Conservation (phyloP, 2,888 invertebrate genomes). For the Achlya flavicornis region DNA sequence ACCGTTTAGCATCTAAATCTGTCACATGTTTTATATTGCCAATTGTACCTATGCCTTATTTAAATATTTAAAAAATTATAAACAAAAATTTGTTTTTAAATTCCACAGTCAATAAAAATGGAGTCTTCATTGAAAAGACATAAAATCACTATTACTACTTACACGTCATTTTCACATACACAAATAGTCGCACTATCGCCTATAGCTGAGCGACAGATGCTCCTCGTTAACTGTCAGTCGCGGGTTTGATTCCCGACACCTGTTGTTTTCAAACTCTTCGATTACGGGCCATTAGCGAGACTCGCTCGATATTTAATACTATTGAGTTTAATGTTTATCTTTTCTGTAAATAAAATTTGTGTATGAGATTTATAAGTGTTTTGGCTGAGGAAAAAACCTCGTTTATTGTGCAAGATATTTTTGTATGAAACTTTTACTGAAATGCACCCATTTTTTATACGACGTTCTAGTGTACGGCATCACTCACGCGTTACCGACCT, state of each 20-base stretch:
- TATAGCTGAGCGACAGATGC: constrained; percentile 63
- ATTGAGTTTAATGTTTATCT: constrained; percentile 41
- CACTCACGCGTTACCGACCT: too few relatives aligned
- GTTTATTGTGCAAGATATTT: neutral
- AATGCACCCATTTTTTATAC: too few relatives aligned
- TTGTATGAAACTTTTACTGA: neutral
- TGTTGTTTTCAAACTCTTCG: constrained; percentile 78
- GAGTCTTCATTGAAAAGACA: neutral
- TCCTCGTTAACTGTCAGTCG: constrained; percentile 62
- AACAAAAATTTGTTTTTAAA: too few relatives aligned
- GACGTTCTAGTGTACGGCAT: too few relatives aligned
- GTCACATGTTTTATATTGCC: too few relatives aligned
- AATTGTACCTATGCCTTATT: too few relatives aligned
- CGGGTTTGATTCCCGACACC: constrained; percentile 78
- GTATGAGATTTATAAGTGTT: neutral
- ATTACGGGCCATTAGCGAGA: constrained; percentile 76
- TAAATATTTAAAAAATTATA: too few relatives aligned
- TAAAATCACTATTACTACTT: neutral
- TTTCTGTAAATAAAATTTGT: neutral
- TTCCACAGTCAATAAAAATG: neutral
- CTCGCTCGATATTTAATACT: constrained; percentile 72
- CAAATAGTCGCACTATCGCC: constrained; percentile 56
- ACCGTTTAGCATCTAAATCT: too few relatives aligned
- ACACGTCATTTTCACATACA: constrained; percentile 9
- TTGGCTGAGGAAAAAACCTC: neutral